These are phyloP conservation scores for Styela plicata DNA, from an alignment of 23 tunicate genomes.

Conservation along the genomic window DNA sequence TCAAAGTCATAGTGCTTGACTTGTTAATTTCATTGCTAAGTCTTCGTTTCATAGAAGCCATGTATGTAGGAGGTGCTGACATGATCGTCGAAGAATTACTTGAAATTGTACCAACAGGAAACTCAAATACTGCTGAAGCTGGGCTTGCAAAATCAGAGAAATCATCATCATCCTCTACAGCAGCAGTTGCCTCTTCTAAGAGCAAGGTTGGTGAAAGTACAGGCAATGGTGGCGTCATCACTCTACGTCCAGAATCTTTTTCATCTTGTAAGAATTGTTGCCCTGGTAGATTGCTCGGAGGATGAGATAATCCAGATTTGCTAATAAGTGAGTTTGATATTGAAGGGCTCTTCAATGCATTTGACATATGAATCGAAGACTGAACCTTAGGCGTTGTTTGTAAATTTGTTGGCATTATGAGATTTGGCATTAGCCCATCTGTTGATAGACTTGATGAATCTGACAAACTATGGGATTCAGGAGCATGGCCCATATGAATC, in stretches of 20 bases:
- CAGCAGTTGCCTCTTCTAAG: not conserved
- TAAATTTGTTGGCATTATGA: not conserved
- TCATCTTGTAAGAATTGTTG: not conserved
- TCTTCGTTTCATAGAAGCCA: not conserved
- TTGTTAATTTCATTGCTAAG: not conserved
- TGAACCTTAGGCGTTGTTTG: not conserved
- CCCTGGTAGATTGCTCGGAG: not conserved
- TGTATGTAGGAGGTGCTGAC: not conserved
- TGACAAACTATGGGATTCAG: not conserved
- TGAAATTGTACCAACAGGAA: not conserved
- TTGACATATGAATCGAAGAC: not conserved
- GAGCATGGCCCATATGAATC: not conserved
- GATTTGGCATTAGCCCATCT: not conserved
- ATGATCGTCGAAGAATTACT: not conserved
- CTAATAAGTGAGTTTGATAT: not conserved
- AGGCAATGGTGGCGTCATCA: constrained; percentile 30
- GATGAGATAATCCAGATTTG: not conserved
- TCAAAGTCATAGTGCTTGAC: not conserved
- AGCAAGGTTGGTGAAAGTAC: constrained; percentile 18
- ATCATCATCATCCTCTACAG: constrained; percentile 3
- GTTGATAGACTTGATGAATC: not conserved
- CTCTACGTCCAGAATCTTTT: not conserved
- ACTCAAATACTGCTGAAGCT: constrained; percentile 4
- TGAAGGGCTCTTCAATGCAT: not conserved
- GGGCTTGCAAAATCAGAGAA: constrained; percentile 1